Conservation (phyloP, 2,113 vertebrate genomes). For the Notarius lentiginosus region DNA sequence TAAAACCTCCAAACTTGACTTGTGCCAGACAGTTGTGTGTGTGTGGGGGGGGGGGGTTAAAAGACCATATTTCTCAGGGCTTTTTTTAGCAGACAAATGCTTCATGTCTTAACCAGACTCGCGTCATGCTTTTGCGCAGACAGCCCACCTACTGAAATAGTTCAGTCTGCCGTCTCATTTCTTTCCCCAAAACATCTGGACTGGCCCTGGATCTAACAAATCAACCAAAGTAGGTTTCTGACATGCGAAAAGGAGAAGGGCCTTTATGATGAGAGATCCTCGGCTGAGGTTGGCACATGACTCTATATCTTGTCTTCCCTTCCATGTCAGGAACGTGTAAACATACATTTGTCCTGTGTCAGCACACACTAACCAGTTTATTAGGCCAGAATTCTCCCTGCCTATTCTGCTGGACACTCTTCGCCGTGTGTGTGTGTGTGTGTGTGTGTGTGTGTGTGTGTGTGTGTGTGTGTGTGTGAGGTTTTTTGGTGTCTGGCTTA, state of each 20-base stretch:
- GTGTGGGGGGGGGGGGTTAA: too few relatives aligned
- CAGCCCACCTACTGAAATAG: conserved; percentile 55
- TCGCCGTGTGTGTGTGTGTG: conserved; percentile 22
- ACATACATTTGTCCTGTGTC: conserved; percentile 57
- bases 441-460: neutral
- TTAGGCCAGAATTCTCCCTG: conserved; percentile 51
- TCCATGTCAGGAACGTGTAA: conserved; percentile 55
- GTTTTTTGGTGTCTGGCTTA: conserved; percentile 54
- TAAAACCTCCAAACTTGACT: conserved; percentile 4
- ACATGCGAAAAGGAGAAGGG: conserved; percentile 50
- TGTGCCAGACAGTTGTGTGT: conserved; percentile 2
- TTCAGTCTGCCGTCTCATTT: conserved; percentile 49
- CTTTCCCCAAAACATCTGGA: conserved; percentile 52
- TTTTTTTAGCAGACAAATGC: conserved; percentile 44
- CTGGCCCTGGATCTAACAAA: conserved; percentile 53
- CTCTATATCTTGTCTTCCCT: conserved; percentile 49
- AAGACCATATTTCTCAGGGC: conserved; percentile 36
- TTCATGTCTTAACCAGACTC: conserved; percentile 28
- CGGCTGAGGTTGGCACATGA: conserved; percentile 42
- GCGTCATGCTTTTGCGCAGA: conserved; percentile 43
- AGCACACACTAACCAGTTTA: conserved; percentile 53
- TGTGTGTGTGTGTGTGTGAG: neutral
- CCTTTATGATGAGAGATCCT: conserved; percentile 44
- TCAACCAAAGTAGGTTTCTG: conserved; percentile 65
- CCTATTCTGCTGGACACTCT: conserved; percentile 38